A percentile compares a stretch with the other conserved stretches of the same genome.
These are phyloP conservation scores for Tipula lateralis DNA, from an alignment of 2,888 invertebrate species.

Conservation along the genomic window DNA sequence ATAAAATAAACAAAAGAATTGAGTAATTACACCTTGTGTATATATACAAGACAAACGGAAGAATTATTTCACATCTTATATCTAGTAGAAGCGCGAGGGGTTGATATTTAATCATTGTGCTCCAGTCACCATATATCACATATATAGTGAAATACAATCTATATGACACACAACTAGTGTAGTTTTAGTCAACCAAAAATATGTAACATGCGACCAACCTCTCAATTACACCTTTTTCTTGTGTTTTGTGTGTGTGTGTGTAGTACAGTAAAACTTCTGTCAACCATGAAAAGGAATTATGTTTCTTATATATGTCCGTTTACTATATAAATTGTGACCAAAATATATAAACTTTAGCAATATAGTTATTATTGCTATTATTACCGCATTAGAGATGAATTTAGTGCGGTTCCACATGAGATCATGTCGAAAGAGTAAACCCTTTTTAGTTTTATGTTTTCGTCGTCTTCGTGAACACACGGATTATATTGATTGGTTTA, in stretches of 20 bases:
- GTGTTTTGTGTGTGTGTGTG: neutral
- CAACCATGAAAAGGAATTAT: constrained; percentile 19
- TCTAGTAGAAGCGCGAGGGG: no score
- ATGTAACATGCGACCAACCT: neutral
- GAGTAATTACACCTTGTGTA: constrained; percentile 11
- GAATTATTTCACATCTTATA: neutral
- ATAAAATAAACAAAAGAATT: constrained; percentile 16
- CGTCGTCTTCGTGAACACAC: neutral
- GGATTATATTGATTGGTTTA: constrained; percentile 12
- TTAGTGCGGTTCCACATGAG: constrained; percentile 14
- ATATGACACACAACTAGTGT: neutral
- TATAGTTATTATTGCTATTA: neutral
- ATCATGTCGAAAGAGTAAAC: neutral
- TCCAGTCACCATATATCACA: neutral
- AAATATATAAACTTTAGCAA: neutral
- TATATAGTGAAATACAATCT: neutral
- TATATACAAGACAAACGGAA: no score
- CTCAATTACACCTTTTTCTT: neutral
- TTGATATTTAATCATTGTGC: neutral
- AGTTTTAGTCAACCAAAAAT: neutral
- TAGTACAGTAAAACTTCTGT: neutral
- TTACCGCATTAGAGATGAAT: neutral
- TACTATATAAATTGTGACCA: neutral
- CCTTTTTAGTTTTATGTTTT: neutral
- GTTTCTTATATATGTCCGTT: neutral